Base-by-base conservation (phyloP, 1,140 invertebrate genomes). In the Dryas iulia region DNA sequence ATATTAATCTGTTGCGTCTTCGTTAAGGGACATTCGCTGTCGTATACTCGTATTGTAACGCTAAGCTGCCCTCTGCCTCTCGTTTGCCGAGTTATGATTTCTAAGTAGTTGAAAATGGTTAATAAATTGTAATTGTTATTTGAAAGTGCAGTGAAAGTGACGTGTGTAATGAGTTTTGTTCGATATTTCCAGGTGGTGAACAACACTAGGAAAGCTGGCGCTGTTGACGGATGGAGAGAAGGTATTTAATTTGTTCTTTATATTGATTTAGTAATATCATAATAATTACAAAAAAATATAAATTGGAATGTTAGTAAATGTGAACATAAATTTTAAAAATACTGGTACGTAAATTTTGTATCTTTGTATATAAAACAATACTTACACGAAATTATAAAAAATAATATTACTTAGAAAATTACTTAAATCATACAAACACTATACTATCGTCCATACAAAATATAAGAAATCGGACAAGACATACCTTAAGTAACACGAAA, bases 131-230 rank as follows among this genome's bases (percentile, higher is more conserved):
- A 53, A 66, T 66, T 72, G 64, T 69, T 52, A 39, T 52, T 53
- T 30, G 57, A 53, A 47, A 47, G 60, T 69, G 25, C n/a, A 62
- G 71, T 73, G 66, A 73, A 68, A 72, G 66, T 58, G 66, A 66
- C 68, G 57, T 63, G 59, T 77, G 72, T 66, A 76, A 78, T 84
- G 74, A 77, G 74, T 77, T 72, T 71, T 52, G 33, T 75, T 69
- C 74, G 71, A 78, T 73, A 25, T 81, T 86, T 86, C 31, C 84
- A 92, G 92, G 90, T 92, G 65, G 90, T 91, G 59, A 92, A 92
- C 66, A 92, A 89, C 69, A 88, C 86, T 21, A 86, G 90, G 62
- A 92, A 89, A 76, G 83, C 86, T 11, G 75, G 82, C 28, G 81
- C 79, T 23, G 73, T 86, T 23, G 92, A 92, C 72, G 87, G 83